Evolutionary conservation across 2,113 vertebrate genomes (phyloP), one percentile per base, ranked within the genome.

Genomic region (Recurvirostra avosetta): DNA sequence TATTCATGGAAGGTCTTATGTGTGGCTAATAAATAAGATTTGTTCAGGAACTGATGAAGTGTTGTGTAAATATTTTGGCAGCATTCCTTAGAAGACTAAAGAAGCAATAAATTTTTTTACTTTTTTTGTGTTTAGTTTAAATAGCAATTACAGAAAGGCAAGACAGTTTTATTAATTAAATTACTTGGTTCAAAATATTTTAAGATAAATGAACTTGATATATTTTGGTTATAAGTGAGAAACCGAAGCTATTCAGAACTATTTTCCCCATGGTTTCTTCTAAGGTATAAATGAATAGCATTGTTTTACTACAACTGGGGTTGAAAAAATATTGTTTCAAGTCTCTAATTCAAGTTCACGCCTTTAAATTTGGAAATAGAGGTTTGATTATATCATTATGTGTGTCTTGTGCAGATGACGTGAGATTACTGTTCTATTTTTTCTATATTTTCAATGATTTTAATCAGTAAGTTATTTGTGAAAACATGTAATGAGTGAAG

Each of bases 381-480:
- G 75, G 20, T 52, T 53, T 22, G 8, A 34, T 75, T 68, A 16
- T 40, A n/a, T 76, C 19, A 22, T 55, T 59, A 38, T 13, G 3
- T 66, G 12, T 21, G 2, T 45, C 29, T 83, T 0, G 0, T 78
- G 27, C 11, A 85, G 25, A 26, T 34, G 15, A 19, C 26, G 59
- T 32, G 21, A 73, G 11, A 52, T 72, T 58, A 30, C 8, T 47
- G 9, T 59, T 9, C 22, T 41, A 4, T 52, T 34, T 66, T 71
- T 67, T 25, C 11, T 49, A 52, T 36, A 10, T 68, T 89, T 52
- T 72, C 10, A 6, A 5, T 38, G 0, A 52, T 76, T 83, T 90
- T 87, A 78, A 58, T 78, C 9, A 55, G 12, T 15, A 43, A 55
- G 26, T 38, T 82, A 52, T 84, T 89, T 91, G 16, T 50, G 41